A percentile compares a stretch with the other conserved stretches of the same genome.
These are phyloP conservation scores for Hydrozoanthus tunicans DNA, from an alignment of 64 coral and sea anemone genomes.

Conservation along the genomic window DNA sequence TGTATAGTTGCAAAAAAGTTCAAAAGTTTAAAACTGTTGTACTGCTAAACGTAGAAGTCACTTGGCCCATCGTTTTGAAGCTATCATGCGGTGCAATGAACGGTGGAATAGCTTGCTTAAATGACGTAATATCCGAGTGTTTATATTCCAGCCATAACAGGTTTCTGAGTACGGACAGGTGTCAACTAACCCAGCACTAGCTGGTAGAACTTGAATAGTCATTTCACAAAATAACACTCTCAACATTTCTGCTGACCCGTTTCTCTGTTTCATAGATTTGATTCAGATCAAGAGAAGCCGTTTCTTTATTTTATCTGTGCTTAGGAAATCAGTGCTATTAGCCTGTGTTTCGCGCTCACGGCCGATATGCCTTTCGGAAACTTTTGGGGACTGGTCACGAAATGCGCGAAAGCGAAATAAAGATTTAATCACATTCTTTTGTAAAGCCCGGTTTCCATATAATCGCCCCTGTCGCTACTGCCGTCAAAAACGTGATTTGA, in stretches of 20 bases:
- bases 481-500: too few species aligned
- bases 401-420: too few species aligned
- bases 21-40: constrained; percentile 1
- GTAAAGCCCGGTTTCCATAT: too few species aligned
- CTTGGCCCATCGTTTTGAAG: neutral
- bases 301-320: too few species aligned
- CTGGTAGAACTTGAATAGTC: neutral
- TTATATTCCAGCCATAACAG: neutral
- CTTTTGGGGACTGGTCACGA: too few species aligned
- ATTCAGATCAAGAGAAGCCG: neutral
- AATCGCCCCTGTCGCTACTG: too few species aligned
- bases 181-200: neutral
- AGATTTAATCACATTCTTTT: too few species aligned
- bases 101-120: neutral
- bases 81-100: neutral
- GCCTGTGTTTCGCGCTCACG: too few species aligned
- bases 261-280: neutral
- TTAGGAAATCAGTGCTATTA: too few species aligned
- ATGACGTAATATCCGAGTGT: constrained; percentile 39
- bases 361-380: too few species aligned
- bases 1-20: neutral
- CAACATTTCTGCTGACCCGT: neutral
- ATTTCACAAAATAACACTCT: neutral
- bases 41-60: neutral
- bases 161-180: constrained; percentile 25